A percentile compares a stretch with the other conserved stretches of the same genome.
Evolutionary conservation across 2,797 vertebrate genomes (phyloP).

Genomic region (Todus mexicanus): DNA sequence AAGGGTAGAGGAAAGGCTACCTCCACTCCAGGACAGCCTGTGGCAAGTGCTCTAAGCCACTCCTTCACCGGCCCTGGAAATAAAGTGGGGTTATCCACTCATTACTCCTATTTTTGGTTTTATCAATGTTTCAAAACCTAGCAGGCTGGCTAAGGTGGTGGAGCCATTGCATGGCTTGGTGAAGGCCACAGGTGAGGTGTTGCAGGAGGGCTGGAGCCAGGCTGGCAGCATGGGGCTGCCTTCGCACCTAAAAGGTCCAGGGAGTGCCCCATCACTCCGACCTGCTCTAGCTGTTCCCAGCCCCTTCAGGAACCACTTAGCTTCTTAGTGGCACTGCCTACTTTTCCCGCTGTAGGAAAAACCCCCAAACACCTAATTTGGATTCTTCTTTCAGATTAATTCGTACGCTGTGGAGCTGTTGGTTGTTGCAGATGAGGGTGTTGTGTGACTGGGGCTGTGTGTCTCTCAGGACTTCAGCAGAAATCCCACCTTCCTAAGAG

Average conservation of each 20-base stretch:
- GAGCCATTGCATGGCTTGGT: fast-evolving
- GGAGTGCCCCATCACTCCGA: fast-evolving
- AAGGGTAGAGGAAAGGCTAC: background rate
- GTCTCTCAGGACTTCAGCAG: background rate
- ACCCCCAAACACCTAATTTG: background rate
- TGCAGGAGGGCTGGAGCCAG: fast-evolving
- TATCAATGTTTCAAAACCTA: background rate
- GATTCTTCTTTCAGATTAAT: background rate
- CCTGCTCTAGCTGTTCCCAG: background rate
- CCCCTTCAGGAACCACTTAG: background rate
- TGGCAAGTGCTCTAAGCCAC: background rate
- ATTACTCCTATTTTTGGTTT: background rate
- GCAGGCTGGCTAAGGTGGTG: background rate
- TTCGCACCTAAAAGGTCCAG: fast-evolving
- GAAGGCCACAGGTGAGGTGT: fast-evolving
- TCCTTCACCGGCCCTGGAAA: background rate
- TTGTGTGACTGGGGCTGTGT: background rate
- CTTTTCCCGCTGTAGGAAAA: background rate
- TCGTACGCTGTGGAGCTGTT: background rate
- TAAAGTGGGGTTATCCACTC: background rate
- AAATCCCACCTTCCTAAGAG: background rate
- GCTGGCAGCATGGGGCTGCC: fast-evolving
- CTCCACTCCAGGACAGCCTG: background rate
- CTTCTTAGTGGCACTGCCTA: background rate
- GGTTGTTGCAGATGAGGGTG: background rate